Conservation (phyloP, 2,113 vertebrate species). For the Vanacampus margaritifer region DNA sequence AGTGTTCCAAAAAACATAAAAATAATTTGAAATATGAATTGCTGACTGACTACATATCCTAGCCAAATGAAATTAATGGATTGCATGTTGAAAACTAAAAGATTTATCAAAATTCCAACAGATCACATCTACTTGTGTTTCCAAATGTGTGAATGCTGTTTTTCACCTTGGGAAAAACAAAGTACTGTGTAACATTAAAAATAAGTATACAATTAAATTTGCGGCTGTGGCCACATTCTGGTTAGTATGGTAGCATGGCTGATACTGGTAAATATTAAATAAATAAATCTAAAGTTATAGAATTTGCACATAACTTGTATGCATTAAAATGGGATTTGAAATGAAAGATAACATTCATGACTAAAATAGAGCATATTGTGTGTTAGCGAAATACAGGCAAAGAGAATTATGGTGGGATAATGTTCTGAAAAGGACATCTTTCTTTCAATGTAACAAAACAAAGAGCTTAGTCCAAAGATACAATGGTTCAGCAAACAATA, state of each 20-base stretch:
- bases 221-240: not conserved
- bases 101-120: too few relatives aligned
- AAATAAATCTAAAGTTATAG: not conserved
- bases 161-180: too few relatives aligned
- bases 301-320: not conserved
- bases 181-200: too few relatives aligned
- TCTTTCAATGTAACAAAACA: constrained; percentile 34
- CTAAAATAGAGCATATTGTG: not conserved
- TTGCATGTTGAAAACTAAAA: too few relatives aligned
- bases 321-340: not conserved
- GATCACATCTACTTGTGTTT: too few relatives aligned
- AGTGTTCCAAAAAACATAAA: too few relatives aligned
- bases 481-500: constrained; percentile 50
- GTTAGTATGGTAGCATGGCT: not conserved
- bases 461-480: constrained; percentile 39
- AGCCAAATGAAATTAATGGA: too few relatives aligned
- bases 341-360: not conserved
- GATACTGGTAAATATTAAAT: not conserved
- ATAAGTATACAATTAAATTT: too few relatives aligned
- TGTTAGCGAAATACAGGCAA: not conserved
- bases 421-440: constrained; percentile 27
- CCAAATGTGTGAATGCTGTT: too few relatives aligned
- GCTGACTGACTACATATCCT: too few relatives aligned
- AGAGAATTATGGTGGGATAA: not conserved
- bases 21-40: too few relatives aligned